Base-by-base conservation (phyloP, 1,140 invertebrate genomes). In the Halictus rubicundus region DNA sequence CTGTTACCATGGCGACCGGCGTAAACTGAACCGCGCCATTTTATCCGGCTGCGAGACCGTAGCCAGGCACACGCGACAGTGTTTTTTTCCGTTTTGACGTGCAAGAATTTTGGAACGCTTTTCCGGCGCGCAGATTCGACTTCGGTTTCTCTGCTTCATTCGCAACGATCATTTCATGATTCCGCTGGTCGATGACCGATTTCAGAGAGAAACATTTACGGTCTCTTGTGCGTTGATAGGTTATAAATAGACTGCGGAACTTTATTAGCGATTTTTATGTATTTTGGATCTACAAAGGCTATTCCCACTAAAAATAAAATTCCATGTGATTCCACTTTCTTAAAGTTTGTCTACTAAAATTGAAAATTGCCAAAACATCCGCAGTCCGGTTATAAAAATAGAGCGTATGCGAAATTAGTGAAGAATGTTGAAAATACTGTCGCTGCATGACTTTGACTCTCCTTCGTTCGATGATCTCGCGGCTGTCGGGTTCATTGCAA, bases 351-450 rank as follows among this genome's bases (percentile, higher is more conserved):
- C n/a, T n/a, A n/a, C n/a, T n/a, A n/a, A n/a, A n/a, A n/a, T n/a
- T n/a, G n/a, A n/a, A n/a, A n/a, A n/a, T n/a, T n/a, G n/a, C n/a
- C n/a, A n/a, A n/a, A n/a, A n/a, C n/a, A n/a, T n/a, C n/a, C n/a
- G n/a, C n/a, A n/a, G n/a, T n/a, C n/a, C n/a, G n/a, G n/a, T n/a
- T n/a, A n/a, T n/a, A n/a, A n/a, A n/a, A n/a, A 85, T n/a, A 65
- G 21, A 32, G 10, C 8, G 16, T 7, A 21, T 12, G 0, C 12
- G 19, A 10, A 78, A n/a, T n/a, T n/a, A n/a, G n/a, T n/a, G n/a
- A n/a, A n/a, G n/a, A n/a, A 92, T 92, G 91, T 70, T 91, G 68
- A 91, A 90, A 80, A 85, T 92, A 78, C 46, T 85, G 10, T 91
- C 90, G 0, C 42, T 93, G 0, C 66, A 78, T 1, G 89, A 92